Evolutionary conservation across 1,140 invertebrate genomes (phyloP), one percentile per base, ranked within the genome.

Genomic region (Branchinecta lindahli): DNA sequence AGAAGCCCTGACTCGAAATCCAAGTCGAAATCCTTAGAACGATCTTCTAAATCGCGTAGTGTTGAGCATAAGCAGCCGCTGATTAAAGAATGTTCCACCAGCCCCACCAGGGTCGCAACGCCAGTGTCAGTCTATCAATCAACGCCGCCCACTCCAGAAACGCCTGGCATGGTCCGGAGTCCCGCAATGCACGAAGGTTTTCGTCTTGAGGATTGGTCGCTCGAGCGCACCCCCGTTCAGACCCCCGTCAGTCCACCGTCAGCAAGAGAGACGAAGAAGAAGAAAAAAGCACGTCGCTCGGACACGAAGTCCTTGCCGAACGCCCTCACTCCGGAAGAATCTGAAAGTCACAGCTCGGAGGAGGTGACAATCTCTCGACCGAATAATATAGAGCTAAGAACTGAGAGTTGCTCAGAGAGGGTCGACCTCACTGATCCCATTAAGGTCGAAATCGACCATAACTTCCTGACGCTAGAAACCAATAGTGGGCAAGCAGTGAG

Each of bases 191-290:
- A 77, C 71, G 77, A 80, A 71, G 78, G 77, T n/a, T 76, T 78
- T 68, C 74, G 76, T 15, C 69, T 75, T 9, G 82, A 84, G 66
- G 83, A 85, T 33, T 75, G 79, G 61, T 75, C 74, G 6, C 77
- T 73, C 5, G 71, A 74, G 33, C 45, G 73, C 68, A 72, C 77
- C 68, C 75, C 75, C 8, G 70, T 74, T 4, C 67, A 77, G 68
- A 77, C 76, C 8, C 76, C 77, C 45, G 73, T 74, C 9, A 73
- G 21, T 68, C 52, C 52, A 44, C 33, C 18, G 7, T 12, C 69
- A 66, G 21, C n/a, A 12, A 65, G 7, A 15, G 18, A 61, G 18
- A 61, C 12, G 18, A 61, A 20, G 18, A 61, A 61, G 52, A 61
- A 61, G 52, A 61, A 61, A 6, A 61, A 61, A 20, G 52, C 52